Conservation (phyloP, 1,140 invertebrate genomes). For the Monochamus saltuarius region DNA sequence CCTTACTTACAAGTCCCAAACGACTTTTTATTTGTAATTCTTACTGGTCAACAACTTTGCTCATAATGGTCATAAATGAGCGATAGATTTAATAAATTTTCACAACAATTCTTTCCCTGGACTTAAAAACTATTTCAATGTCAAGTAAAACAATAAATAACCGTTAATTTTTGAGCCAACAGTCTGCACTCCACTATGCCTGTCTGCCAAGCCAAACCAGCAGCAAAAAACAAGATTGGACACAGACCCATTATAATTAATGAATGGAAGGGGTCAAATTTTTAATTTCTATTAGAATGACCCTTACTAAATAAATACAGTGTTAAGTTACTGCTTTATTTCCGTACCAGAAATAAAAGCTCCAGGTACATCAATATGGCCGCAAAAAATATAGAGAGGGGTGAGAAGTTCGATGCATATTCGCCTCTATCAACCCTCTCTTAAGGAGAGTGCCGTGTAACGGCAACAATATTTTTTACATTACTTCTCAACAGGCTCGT, state of each 20-base stretch:
- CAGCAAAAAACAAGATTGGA: slow-evolving; percentile 16
- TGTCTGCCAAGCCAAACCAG: background rate
- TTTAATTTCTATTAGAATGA: slow-evolving; percentile 25
- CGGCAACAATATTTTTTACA: too few species aligned
- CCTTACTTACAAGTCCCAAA: too few species aligned
- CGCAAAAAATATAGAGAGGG: slow-evolving; percentile 19
- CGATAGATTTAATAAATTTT: too few species aligned
- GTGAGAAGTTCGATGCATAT: background rate
- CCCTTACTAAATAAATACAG: slow-evolving; percentile 30
- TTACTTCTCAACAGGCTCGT: too few species aligned
- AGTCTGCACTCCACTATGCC: background rate
- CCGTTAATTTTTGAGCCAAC: slow-evolving; percentile 4
- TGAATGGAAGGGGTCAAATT: slow-evolving; percentile 15
- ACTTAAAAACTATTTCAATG: too few species aligned
- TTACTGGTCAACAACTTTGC: too few species aligned
- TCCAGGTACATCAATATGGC: slow-evolving; percentile 26
- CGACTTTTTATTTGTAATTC: too few species aligned
- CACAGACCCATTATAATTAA: slow-evolving; percentile 5
- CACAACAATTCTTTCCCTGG: too few species aligned
- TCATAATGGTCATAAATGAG: too few species aligned
- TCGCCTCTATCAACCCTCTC: too few species aligned
- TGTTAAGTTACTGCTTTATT: slow-evolving; percentile 29
- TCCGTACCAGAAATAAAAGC: slow-evolving; percentile 17
- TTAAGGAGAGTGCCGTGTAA: too few species aligned
- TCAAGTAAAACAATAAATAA: background rate